Percentiles rank a stretch among this genome's conserved stretches.
phyloP scores from a whole-genome alignment of 23 tunicate genomes.

The Trididemnum miniatum region DNA sequence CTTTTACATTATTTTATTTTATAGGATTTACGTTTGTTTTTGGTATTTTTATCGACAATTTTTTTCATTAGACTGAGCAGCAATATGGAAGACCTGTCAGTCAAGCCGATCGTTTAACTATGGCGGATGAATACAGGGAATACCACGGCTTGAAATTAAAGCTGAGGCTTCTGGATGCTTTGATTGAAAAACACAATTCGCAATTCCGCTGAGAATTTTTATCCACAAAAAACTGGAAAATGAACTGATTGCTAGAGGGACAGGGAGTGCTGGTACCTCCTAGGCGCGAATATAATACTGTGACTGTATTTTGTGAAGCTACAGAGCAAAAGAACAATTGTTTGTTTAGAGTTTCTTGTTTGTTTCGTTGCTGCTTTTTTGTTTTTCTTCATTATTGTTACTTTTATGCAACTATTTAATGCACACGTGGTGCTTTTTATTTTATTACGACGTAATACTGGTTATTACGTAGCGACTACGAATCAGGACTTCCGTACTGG shows the following conservation, averaged over 20 bases:
- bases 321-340: too few species aligned
- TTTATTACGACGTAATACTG: constrained; percentile 10
- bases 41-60: neutral
- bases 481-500: neutral
- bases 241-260: too few species aligned
- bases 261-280: too few species aligned
- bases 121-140: constrained; percentile 77
- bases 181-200: constrained; percentile 56
- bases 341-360: neutral
- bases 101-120: constrained; percentile 59
- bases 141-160: constrained; percentile 59
- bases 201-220: neutral
- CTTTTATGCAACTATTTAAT: neutral
- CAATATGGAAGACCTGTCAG: constrained; percentile 28
- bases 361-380: constrained; percentile 2
- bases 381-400: constrained; percentile 1
- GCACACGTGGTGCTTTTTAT: constrained; percentile 12
- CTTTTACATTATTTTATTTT: neutral
- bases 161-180: constrained; percentile 61
- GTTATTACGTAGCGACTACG: neutral
- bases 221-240: too few species aligned
- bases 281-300: too few species aligned
- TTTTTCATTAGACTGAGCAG: constrained; percentile 35
- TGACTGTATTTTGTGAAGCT: neutral
- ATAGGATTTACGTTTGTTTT: neutral